phyloP scores from a whole-genome alignment of 2,113 vertebrate species.

The Callocephalon fimbriatum region DNA sequence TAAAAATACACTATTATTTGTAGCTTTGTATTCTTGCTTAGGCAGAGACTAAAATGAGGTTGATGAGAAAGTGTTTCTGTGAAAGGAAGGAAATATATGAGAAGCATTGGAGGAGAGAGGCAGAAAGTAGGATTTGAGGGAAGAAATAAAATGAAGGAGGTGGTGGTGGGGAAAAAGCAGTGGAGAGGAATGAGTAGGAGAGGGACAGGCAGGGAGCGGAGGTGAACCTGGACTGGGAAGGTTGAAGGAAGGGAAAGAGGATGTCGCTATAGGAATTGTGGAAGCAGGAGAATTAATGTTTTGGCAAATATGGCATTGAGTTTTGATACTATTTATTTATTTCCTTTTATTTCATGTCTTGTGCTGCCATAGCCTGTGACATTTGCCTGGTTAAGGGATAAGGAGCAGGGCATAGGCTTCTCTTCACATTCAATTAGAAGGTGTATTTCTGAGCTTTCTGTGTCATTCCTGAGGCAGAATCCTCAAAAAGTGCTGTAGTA shows the following conservation, averaged over 20 bases:
- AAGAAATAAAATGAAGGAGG: background rate
- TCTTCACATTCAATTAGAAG: background rate
- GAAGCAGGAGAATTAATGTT: background rate
- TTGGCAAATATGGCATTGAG: background rate
- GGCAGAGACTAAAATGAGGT: background rate
- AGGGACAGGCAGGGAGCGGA: fast-evolving
- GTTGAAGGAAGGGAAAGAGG: background rate
- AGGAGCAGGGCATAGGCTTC: background rate
- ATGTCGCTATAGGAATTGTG: background rate
- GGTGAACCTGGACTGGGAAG: background rate
- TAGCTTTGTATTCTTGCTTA: background rate
- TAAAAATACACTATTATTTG: background rate
- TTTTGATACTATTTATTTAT: background rate
- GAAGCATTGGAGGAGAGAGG: background rate
- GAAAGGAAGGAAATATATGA: background rate
- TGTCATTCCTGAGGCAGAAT: background rate
- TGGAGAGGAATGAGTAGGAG: background rate
- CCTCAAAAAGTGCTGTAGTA: background rate
- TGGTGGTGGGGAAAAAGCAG: background rate
- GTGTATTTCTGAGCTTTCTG: background rate
- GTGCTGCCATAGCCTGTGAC: background rate
- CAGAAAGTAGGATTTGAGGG: background rate
- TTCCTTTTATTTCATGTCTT: background rate
- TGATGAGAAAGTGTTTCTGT: background rate
- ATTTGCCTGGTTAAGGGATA: background rate